Base-by-base conservation (phyloP, 2,888 invertebrate genomes). In the Lasioglossum villosulum region DNA sequence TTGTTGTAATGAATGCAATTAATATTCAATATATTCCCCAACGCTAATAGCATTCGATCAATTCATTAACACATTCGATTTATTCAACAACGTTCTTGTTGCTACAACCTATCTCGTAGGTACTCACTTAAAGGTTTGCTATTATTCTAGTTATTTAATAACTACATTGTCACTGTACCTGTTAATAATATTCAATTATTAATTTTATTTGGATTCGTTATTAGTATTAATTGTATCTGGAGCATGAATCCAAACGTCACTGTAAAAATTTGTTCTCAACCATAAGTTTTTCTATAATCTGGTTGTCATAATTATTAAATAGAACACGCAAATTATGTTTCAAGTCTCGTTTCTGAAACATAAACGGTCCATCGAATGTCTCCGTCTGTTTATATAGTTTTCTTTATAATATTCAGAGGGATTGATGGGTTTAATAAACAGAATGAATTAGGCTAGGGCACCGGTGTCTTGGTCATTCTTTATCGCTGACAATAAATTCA, bases 401-500 rank as follows among this genome's bases (percentile, higher is more conserved):
- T 68, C 72, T 48, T 14, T 39, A 3, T 16, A 16, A 73, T 71
- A 73, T 81, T 79, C 73, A 52, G 48, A 19, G 30, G 10, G 34
- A 56, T 71, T 2, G 77, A n/a, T 73, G 45, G 68, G 76, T 70
- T 70, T 70, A 80, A 84, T 84, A 80, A 72, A 75, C 74, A 23
- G 72, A 48, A 85, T 34, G 79, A 79, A 85, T 82, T 34, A 71
- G 74, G 73, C 27, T 66, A 14, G 37, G n/a, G 19, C 75, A 70
- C 75, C 68, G 42, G 74, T 63, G 78, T 34, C 48, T 56, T 42
- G 86, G 75, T 81, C 88, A 86, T 90, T 84, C 89, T 88, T 87
- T 75, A 80, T 77, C 73, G 56, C 63, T 52, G 74, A 87, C 87
- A 88, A 85, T 92, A 91, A 92, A 92, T 92, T 88, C 85, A 27